These are phyloP conservation scores for Hycleus phaleratus DNA, from an alignment of 1,140 invertebrate genomes.

Conservation along the genomic window DNA sequence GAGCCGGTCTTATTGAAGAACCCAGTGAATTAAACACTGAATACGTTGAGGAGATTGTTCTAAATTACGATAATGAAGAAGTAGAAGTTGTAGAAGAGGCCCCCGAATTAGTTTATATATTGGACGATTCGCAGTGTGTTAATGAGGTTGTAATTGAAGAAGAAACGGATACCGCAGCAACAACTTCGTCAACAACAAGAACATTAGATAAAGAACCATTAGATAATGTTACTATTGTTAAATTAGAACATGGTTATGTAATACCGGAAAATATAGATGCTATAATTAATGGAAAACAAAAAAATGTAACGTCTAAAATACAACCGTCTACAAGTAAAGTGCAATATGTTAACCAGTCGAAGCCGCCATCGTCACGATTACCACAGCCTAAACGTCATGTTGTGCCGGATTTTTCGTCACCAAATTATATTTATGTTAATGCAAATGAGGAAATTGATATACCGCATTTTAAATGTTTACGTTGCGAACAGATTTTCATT, in stretches of 20 bases:
- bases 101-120: slow-evolving; percentile 32
- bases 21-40: slow-evolving; percentile 16
- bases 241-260: slow-evolving; percentile 37
- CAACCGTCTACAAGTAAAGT: slow-evolving; percentile 15
- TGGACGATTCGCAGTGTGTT: slow-evolving; percentile 32
- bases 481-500: slow-evolving; percentile 39
- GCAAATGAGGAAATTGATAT: slow-evolving; percentile 34
- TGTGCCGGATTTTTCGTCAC: slow-evolving; percentile 37
- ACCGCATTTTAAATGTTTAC: slow-evolving; percentile 34
- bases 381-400: slow-evolving; percentile 29
- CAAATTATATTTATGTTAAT: slow-evolving; percentile 29
- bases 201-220: neutral
- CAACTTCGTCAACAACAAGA: neutral
- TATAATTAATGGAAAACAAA: slow-evolving; percentile 2
- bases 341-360: neutral
- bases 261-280: slow-evolving; percentile 21
- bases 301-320: neutral
- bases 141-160: slow-evolving; percentile 36
- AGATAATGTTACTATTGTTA: slow-evolving; percentile 26
- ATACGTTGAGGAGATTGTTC: slow-evolving; percentile 20
- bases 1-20: slow-evolving; percentile 11
- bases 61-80: slow-evolving; percentile 26
- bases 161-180: slow-evolving; percentile 12
- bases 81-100: slow-evolving; percentile 10
- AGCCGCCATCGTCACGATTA: slow-evolving; percentile 16